These are phyloP conservation scores for Rhabdomys dilectus DNA, from an alignment of 2,113 vertebrate species.

Conservation along the genomic window DNA sequence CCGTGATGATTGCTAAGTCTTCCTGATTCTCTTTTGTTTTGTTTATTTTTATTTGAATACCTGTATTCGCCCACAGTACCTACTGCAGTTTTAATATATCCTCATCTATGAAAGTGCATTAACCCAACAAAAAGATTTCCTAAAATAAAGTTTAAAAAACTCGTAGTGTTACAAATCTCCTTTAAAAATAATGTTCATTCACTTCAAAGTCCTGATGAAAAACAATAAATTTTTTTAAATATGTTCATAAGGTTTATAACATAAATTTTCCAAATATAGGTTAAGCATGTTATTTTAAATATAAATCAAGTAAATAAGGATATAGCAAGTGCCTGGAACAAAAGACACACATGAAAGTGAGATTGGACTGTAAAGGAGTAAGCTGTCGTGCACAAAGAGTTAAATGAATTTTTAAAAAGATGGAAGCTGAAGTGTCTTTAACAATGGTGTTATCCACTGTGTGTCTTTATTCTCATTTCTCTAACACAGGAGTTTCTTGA, in stretches of 20 bases:
- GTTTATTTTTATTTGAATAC: background rate
- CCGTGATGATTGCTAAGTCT: background rate
- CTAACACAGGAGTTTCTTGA: background rate
- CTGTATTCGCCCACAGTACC: constrained; percentile 56
- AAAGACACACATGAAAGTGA: constrained; percentile 57
- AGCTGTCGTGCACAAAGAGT: background rate
- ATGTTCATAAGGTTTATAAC: constrained; percentile 28
- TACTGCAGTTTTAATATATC: constrained; percentile 53
- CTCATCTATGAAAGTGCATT: constrained; percentile 48
- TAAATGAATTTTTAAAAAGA: constrained; percentile 30
- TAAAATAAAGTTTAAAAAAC: constrained; percentile 40
- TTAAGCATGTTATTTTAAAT: background rate
- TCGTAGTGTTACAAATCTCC: background rate
- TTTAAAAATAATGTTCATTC: background rate
- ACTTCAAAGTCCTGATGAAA: background rate
- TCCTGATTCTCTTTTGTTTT: constrained; percentile 49
- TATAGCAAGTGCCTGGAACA: background rate
- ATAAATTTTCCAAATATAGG: background rate
- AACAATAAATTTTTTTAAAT: constrained; percentile 2
- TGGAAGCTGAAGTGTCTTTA: background rate
- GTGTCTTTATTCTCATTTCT: background rate
- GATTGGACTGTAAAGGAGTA: background rate
- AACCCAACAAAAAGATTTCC: constrained; percentile 34
- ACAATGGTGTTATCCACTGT: background rate
- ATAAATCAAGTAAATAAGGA: background rate